phyloP scores from a whole-genome alignment of 2,113 vertebrate genomes.

The Cygnus atratus region DNA sequence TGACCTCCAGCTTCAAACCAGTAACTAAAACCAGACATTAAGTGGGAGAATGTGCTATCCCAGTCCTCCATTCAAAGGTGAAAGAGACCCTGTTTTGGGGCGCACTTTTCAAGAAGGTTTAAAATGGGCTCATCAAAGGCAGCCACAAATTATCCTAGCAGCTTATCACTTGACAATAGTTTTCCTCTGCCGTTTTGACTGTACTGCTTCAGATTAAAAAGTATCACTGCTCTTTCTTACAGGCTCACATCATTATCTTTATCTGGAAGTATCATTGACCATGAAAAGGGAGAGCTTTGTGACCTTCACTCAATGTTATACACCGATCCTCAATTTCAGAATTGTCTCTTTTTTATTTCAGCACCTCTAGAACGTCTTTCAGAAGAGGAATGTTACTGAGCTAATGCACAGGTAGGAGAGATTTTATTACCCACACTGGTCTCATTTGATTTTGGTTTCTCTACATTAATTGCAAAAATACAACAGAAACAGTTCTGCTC shows the following conservation, averaged over 20 bases:
- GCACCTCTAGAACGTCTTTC: neutral
- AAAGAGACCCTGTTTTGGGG: neutral
- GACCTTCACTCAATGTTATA: neutral
- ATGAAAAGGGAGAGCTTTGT: neutral
- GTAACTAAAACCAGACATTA: neutral
- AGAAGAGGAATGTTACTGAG: neutral
- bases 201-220: neutral
- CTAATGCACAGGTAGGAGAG: slow-evolving; percentile 31
- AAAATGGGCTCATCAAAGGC: neutral
- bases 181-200: neutral
- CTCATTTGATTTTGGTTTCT: slow-evolving; percentile 53
- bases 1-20: neutral
- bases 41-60: neutral
- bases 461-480: slow-evolving; percentile 64
- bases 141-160: neutral
- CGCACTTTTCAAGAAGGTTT: neutral
- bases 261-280: neutral
- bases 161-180: neutral
- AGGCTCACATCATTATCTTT: neutral
- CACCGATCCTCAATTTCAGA: neutral
- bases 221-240: neutral
- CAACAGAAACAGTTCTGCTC: slow-evolving; percentile 41
- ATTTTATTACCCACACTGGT: slow-evolving; percentile 28
- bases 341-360: neutral
- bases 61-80: neutral